phyloP scores from a whole-genome alignment of 2,888 invertebrate species.

The Diaprepes abbreviatus region DNA sequence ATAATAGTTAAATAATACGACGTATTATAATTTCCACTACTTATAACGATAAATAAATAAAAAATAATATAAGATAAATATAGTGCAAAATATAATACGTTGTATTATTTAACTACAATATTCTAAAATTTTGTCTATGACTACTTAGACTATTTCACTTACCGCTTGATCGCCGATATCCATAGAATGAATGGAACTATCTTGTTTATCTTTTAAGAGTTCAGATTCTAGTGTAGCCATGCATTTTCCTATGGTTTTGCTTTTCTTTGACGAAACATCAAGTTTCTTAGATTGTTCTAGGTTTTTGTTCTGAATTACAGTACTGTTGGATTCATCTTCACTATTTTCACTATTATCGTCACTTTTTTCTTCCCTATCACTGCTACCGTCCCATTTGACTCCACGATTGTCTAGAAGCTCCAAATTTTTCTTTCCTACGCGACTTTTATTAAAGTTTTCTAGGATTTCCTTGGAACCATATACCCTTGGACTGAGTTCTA shows the following conservation, averaged over 20 bases:
- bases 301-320: conserved; percentile 14
- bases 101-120: too few relatives aligned
- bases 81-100: too few relatives aligned
- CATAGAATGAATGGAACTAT: not conserved
- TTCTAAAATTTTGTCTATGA: too few relatives aligned
- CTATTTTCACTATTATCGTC: conserved; percentile 18
- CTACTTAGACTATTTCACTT: too few relatives aligned
- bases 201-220: not conserved
- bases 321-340: conserved; percentile 29
- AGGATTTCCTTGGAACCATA: conserved; percentile 26
- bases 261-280: conserved; percentile 13
- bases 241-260: conserved; percentile 22
- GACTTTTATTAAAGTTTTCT: conserved; percentile 31
- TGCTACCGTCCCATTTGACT: conserved; percentile 30
- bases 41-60: too few relatives aligned
- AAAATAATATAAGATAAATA: too few relatives aligned
- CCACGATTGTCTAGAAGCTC: conserved; percentile 36
- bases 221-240: conserved; percentile 32
- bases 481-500: conserved; percentile 25
- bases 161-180: not conserved
- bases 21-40: too few relatives aligned
- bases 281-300: not conserved
- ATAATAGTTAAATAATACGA: too few relatives aligned
- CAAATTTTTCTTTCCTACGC: conserved; percentile 41
- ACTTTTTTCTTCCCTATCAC: conserved; percentile 34